Percentiles rank a stretch among this genome's conserved stretches.
These are phyloP conservation scores for Canis aureus DNA, from an alignment of 2,113 vertebrate species.

Conservation along the genomic window DNA sequence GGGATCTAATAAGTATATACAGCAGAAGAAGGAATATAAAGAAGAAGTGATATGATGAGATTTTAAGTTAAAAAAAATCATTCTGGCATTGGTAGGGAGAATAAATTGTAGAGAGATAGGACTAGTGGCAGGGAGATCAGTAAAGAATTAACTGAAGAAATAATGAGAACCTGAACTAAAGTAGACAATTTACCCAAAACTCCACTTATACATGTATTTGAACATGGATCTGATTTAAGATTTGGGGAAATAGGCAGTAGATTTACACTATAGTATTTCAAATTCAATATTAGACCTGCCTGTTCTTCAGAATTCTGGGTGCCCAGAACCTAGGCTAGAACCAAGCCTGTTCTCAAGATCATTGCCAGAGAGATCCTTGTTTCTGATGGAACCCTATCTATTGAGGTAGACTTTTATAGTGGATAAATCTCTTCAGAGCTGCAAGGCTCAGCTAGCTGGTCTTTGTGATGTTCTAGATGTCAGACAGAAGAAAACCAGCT, in stretches of 20 bases:
- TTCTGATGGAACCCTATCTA: background rate
- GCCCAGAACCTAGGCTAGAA: background rate
- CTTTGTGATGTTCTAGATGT: background rate
- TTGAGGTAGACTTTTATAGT: background rate
- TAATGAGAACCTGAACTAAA: slow-evolving; percentile 20
- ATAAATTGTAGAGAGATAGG: background rate
- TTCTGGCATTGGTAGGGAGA: background rate
- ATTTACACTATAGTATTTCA: background rate
- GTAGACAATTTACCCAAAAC: background rate
- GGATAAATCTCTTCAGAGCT: background rate
- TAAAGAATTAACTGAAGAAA: slow-evolving; percentile 22
- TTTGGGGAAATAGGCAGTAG: background rate
- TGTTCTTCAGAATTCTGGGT: background rate
- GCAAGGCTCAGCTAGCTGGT: background rate
- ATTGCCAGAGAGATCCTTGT: background rate
- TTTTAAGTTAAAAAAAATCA: background rate
- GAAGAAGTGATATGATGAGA: background rate
- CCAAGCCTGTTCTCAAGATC: background rate
- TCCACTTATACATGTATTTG: background rate
- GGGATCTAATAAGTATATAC: background rate
- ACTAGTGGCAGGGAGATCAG: background rate
- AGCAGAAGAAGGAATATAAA: background rate
- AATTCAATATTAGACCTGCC: background rate
- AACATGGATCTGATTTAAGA: background rate
- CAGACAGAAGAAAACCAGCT: background rate